Percentiles rank a stretch among this genome's conserved stretches.
Conservation (phyloP, 2,888 invertebrate species). For the Euspilapteryx auroguttella region DNA sequence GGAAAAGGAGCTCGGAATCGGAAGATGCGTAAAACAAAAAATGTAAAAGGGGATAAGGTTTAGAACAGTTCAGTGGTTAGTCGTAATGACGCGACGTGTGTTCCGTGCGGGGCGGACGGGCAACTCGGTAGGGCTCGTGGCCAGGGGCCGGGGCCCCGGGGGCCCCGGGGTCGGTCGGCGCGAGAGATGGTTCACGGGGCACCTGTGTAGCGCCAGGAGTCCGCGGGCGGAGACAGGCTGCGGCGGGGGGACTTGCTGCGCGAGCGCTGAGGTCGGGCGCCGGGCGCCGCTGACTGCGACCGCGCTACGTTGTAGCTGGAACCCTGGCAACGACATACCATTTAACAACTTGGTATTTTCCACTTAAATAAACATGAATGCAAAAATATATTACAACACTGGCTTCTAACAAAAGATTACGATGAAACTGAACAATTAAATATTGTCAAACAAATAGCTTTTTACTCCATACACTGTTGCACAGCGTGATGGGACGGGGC, state of each 20-base stretch:
- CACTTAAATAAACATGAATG: too few relatives aligned
- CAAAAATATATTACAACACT: too few relatives aligned
- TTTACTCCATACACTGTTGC: too few relatives aligned
- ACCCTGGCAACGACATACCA: too few relatives aligned
- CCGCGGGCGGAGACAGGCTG: constrained; percentile 81
- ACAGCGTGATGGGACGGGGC: too few relatives aligned
- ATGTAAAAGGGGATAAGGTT: constrained; percentile 35
- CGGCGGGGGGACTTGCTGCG: constrained; percentile 83
- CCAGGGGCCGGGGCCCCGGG: constrained; percentile 31
- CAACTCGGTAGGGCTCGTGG: too few relatives aligned
- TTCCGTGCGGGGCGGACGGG: constrained; percentile 53
- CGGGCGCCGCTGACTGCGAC: constrained; percentile 85
- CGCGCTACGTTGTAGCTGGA: constrained; percentile 64
- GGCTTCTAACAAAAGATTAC: too few relatives aligned
- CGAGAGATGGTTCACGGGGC: too few relatives aligned
- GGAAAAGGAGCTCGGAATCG: constrained; percentile 41
- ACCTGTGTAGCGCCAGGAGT: constrained; percentile 65
- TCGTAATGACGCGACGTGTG: constrained; percentile 49
- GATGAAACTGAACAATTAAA: too few relatives aligned
- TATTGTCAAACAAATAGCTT: too few relatives aligned
- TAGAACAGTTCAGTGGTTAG: constrained; percentile 47
- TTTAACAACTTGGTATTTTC: too few relatives aligned
- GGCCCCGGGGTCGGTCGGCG: constrained; percentile 19
- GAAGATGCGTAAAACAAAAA: constrained; percentile 45
- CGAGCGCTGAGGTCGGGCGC: constrained; percentile 49